These are phyloP conservation scores for Chondrilla cf. caribensis DNA, from an alignment of 37 sponge, comb jelly and placozoan species.

Conservation along the genomic window DNA sequence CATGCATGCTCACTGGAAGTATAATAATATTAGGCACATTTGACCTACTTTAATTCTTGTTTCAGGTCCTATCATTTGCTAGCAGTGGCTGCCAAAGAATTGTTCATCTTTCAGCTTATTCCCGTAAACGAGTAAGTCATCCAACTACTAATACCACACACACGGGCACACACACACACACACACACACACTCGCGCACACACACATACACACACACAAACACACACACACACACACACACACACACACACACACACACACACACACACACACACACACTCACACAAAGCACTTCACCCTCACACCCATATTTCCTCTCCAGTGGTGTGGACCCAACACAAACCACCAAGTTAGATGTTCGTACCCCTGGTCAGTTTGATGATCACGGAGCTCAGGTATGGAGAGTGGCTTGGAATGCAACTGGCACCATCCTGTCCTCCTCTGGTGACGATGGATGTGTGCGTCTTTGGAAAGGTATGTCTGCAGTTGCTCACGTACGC, in stretches of 20 bases:
- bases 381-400: constrained; percentile 82
- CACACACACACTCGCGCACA: no score
- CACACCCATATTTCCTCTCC: not conserved
- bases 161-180: no score
- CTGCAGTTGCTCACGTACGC: not conserved
- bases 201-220: no score
- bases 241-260: constrained; percentile 34
- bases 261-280: not conserved
- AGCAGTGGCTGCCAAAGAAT: constrained; percentile 89
- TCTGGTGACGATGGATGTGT: constrained; percentile 95
- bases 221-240: not conserved
- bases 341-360: constrained; percentile 73
- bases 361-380: constrained; percentile 86
- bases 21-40: no score
- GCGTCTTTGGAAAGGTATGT: constrained; percentile 85
- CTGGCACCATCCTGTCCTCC: constrained; percentile 88
- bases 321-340: not conserved
- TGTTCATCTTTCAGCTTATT: constrained; percentile 67
- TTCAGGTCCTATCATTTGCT: constrained; percentile 81
- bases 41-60: no score
- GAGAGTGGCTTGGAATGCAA: constrained; percentile 95
- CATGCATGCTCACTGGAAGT: no score
- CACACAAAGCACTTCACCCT: no score
- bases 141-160: not conserved
- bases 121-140: constrained; percentile 45